Evolutionary conservation across 2,888 invertebrate genomes (phyloP).

Genomic region (Unio delphinus): DNA sequence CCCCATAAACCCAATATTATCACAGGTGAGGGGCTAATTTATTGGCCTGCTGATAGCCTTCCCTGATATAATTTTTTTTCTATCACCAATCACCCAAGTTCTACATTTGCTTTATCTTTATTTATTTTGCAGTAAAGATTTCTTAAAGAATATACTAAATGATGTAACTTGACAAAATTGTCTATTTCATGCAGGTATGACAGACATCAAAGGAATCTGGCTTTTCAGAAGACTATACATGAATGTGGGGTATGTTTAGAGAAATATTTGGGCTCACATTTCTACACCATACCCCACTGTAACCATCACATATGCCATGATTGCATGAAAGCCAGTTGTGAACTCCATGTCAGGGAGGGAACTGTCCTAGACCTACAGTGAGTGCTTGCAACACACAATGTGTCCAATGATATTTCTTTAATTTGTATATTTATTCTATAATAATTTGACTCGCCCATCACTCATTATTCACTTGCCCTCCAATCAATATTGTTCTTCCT

Average conservation of each 20-base stretch:
- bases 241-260: constrained; percentile 60
- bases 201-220: constrained; percentile 31
- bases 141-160: no score
- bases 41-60: no score
- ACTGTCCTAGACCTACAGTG: constrained; percentile 57
- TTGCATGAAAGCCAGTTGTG: constrained; percentile 53
- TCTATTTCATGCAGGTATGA: constrained; percentile 40
- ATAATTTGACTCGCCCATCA: no score
- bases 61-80: no score
- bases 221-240: constrained; percentile 48
- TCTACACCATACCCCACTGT: constrained; percentile 52
- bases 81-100: no score
- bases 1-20: no score
- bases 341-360: constrained; percentile 57
- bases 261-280: constrained; percentile 48
- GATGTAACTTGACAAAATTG: no score
- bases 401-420: not conserved
- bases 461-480: no score
- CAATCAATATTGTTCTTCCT: no score
- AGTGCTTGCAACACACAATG: constrained; percentile 2
- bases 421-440: not conserved
- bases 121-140: no score
- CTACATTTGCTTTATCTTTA: no score
- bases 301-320: constrained; percentile 54
- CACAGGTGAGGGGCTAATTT: no score